A percentile compares a stretch with the other conserved stretches of the same genome.
These are phyloP conservation scores for Rhinopomastus cyanomelas DNA, from an alignment of 2,113 vertebrate species.

Conservation along the genomic window DNA sequence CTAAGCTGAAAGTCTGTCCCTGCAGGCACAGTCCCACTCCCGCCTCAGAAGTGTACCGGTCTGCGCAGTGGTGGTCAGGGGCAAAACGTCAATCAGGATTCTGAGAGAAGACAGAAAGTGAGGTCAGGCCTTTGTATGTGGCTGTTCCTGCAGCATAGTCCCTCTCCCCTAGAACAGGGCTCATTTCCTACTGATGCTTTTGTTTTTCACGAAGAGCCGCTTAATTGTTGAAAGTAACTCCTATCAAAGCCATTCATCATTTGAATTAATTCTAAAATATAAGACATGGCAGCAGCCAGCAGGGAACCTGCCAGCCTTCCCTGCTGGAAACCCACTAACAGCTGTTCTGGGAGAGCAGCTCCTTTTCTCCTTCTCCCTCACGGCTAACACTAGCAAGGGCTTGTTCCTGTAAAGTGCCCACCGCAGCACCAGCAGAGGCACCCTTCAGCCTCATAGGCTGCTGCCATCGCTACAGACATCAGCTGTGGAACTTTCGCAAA, in stretches of 20 bases:
- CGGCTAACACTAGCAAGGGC: background rate
- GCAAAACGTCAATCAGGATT: background rate
- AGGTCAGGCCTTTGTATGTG: background rate
- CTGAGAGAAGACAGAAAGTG: background rate
- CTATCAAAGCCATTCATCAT: background rate
- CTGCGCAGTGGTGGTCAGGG: background rate
- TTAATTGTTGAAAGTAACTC: conserved; percentile 20
- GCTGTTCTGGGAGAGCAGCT: conserved; percentile 10
- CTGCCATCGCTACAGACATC: background rate
- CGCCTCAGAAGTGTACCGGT: accelerated
- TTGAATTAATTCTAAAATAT: background rate
- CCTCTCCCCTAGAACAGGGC: background rate
- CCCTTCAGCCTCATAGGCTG: background rate
- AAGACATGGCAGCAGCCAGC: conserved; percentile 39
- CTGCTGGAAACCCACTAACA: conserved; percentile 39
- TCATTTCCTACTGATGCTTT: background rate
- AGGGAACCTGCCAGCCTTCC: background rate
- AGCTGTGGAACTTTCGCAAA: accelerated
- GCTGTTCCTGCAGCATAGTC: background rate
- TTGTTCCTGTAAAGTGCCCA: background rate
- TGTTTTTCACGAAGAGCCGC: background rate
- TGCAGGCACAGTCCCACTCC: background rate
- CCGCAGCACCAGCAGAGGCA: background rate
- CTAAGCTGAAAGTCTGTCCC: background rate
- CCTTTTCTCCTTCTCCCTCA: background rate